phyloP scores from a whole-genome alignment of 2,888 invertebrate genomes.

The Sphecodes monilicornis region DNA sequence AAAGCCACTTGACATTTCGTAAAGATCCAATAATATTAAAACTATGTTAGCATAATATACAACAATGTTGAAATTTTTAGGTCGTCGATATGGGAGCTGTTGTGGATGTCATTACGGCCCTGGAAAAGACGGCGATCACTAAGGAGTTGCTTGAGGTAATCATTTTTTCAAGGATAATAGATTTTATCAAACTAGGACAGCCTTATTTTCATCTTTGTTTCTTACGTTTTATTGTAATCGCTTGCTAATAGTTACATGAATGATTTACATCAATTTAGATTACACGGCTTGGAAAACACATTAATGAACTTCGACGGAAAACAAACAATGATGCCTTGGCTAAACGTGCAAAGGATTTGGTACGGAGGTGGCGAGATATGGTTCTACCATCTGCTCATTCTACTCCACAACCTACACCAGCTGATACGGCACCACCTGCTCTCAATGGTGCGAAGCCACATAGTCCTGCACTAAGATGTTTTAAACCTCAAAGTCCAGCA shows the following conservation, averaged over 20 bases:
- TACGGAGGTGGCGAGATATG: constrained; percentile 96
- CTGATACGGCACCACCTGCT: constrained; percentile 79
- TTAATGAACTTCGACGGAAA: constrained; percentile 95
- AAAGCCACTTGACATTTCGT: background rate
- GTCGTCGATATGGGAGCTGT: constrained; percentile 98
- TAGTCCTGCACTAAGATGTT: constrained; percentile 78
- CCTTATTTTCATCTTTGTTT: background rate
- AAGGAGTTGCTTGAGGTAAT: constrained; percentile 95
- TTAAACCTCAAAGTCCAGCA: constrained; percentile 82
- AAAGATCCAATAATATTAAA: background rate
- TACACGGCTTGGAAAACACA: constrained; percentile 97
- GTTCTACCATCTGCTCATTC: constrained; percentile 87
- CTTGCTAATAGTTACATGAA: background rate
- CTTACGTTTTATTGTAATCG: background rate
- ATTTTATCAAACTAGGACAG: background rate
- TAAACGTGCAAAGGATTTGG: constrained; percentile 95
- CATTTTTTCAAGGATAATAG: too few relatives aligned
- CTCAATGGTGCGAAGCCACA: constrained; percentile 81
- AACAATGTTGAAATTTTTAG: constrained; percentile 85
- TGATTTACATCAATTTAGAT: constrained; percentile 86
- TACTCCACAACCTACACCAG: constrained; percentile 79
- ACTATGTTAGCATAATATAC: background rate
- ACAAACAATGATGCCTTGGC: constrained; percentile 94
- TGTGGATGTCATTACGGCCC: constrained; percentile 95
- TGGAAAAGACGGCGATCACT: constrained; percentile 96